phyloP scores from a whole-genome alignment of 2,113 vertebrate species.

The Hymenochirus boettgeri region DNA sequence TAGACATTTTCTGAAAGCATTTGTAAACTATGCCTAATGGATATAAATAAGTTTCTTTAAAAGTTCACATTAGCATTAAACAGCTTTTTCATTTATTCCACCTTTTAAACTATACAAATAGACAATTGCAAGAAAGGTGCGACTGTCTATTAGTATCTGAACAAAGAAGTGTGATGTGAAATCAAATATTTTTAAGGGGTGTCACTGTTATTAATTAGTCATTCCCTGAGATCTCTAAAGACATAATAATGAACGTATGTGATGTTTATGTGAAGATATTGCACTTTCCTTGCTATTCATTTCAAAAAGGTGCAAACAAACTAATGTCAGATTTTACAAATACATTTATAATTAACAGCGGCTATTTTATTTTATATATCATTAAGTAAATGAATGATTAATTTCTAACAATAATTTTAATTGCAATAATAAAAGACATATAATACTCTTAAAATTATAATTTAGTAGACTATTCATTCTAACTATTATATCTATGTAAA shows the following conservation, averaged over 20 bases:
- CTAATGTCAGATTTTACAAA: not conserved
- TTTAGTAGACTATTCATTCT: no score
- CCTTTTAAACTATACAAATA: slow-evolving; percentile 58
- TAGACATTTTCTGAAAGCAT: not conserved
- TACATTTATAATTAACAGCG: not conserved
- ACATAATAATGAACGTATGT: slow-evolving; percentile 69
- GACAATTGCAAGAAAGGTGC: slow-evolving; percentile 64
- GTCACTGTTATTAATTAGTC: slow-evolving; percentile 74
- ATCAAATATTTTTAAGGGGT: slow-evolving; percentile 67
- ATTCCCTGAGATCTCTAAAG: slow-evolving; percentile 67
- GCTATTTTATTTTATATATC: no score
- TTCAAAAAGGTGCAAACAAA: not conserved
- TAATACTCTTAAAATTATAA: no score
- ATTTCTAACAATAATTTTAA: no score
- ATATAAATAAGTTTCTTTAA: not conserved
- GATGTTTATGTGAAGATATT: slow-evolving; percentile 51
- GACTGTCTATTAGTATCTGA: slow-evolving; percentile 68
- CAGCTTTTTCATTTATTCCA: no score
- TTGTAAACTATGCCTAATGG: not conserved
- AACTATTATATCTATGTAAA: no score
- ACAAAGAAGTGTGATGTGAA: slow-evolving; percentile 65
- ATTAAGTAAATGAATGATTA: no score
- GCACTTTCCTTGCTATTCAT: slow-evolving; percentile 47
- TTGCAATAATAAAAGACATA: no score
- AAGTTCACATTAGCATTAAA: not conserved